phyloP scores from a whole-genome alignment of 2,888 invertebrate genomes.

The Nyleta sp. region DNA sequence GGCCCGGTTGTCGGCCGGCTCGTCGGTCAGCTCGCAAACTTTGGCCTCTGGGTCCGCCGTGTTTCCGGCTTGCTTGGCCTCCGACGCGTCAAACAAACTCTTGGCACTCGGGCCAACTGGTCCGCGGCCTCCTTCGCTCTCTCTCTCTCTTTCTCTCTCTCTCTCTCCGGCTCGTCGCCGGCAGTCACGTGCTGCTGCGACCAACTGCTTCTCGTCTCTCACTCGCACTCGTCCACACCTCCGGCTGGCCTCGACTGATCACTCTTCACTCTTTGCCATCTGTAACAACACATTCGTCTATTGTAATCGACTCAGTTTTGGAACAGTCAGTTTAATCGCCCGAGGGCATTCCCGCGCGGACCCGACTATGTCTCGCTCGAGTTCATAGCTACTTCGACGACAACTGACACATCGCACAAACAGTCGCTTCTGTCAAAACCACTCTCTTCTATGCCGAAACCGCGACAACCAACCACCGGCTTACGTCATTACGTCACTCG shows the following conservation, averaged over 20 bases:
- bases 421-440: not conserved
- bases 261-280: slow-evolving; percentile 37
- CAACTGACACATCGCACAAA: slow-evolving; percentile 15
- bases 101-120: slow-evolving; percentile 39
- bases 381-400: slow-evolving; percentile 44
- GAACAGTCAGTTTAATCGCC: slow-evolving; percentile 34
- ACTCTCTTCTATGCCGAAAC: not conserved
- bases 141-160: slow-evolving; percentile 1
- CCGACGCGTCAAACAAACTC: slow-evolving; percentile 18
- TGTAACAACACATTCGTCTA: slow-evolving; percentile 43
- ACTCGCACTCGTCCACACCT: slow-evolving; percentile 10
- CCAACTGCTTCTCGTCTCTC: not conserved
- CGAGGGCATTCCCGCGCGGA: slow-evolving; percentile 5
- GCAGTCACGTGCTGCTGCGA: slow-evolving; percentile 33
- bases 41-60: slow-evolving; percentile 50
- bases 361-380: slow-evolving; percentile 55
- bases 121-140: slow-evolving; percentile 23
- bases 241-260: not conserved
- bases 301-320: too few species aligned
- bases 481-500: slow-evolving; percentile 9
- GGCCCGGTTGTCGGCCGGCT: slow-evolving; percentile 50
- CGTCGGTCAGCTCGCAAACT: slow-evolving; percentile 54
- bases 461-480: not conserved
- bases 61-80: slow-evolving; percentile 32
- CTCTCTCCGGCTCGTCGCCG: slow-evolving; percentile 19